Base-by-base conservation (phyloP, 2,888 invertebrate genomes). In the Asteroscopus sphinx region DNA sequence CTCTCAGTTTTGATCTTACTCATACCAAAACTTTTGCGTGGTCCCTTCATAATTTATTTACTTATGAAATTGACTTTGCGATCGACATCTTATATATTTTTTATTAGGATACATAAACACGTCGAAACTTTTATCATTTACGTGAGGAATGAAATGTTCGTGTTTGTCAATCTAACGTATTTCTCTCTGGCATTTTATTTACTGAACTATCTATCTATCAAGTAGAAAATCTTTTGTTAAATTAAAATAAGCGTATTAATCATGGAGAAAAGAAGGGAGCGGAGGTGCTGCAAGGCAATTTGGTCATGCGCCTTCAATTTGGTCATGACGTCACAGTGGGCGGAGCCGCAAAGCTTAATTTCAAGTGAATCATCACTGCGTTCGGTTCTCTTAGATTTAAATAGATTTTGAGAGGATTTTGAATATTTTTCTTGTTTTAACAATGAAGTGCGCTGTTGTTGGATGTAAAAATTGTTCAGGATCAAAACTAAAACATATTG, bases 1-100 rank as follows among this genome's bases (percentile, higher is more conserved):
- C 74, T 71, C 66, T 63, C 73, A 74, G 78, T 83, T 82, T 71
- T 76, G 79, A 80, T 82, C 74, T 82, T 70, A 77, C 78, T 76
- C 74, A 71, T 70, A 73, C 59, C 62, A 57, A 78, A 82, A 83
- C 73, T 85, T 81, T 54, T 52, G 45, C 68, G 48, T 47, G 61
- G 62, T 66, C 67, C 66, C 63, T 71, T 72, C 72, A 62, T 76
- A 72, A 78, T 82, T 79, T 80, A 81, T 80, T 77, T 72, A 66
- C 74, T 79, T 72, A 56, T 62, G 65, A 75, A 77, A 72, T 78
- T 62, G 68, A 72, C 67, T 72, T 67, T 48, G 54, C 59, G 42
- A 72, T 73, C 79, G 68, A 81, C 62, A 65, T 58, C 32, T 54
- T 58, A 55, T 61, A 44, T 65, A 46, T 65, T 42, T 58, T n/a